Evolutionary conservation across 2,888 invertebrate species (phyloP).

Genomic region (Anoncus sp.): DNA sequence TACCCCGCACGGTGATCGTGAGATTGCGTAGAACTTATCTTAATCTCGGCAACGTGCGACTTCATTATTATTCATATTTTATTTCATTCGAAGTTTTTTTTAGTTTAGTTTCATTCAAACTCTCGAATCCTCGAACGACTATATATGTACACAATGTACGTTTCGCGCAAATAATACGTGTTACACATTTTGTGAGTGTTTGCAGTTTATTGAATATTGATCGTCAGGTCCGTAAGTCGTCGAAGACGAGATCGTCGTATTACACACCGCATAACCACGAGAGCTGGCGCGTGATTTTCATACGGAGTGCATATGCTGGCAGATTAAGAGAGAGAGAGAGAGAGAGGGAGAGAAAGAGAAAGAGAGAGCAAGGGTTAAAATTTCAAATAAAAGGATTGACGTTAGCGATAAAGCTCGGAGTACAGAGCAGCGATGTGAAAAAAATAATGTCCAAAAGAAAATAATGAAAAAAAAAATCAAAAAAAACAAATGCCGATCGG

Average conservation of each 20-base stretch:
- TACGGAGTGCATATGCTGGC: not conserved
- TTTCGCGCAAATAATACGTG: not conserved
- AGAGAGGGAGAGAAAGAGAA: slow-evolving; percentile 5
- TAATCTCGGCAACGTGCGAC: no score
- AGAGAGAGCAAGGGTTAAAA: slow-evolving; percentile 20
- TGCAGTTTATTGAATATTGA: not conserved
- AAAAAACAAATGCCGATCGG: slow-evolving; percentile 69
- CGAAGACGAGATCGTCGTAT: slow-evolving; percentile 4
- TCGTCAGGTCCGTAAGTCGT: slow-evolving; percentile 24
- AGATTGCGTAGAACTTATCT: no score
- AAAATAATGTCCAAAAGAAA: slow-evolving; percentile 43
- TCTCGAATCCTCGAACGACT: not conserved
- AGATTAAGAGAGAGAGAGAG: slow-evolving; percentile 14
- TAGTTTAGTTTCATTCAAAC: not conserved
- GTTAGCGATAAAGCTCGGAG: slow-evolving; percentile 21
- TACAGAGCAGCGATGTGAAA: not conserved
- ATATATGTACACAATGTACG: not conserved
- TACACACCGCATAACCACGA: slow-evolving; percentile 14
- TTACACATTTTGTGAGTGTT: slow-evolving; percentile 7
- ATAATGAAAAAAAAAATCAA: slow-evolving; percentile 36
- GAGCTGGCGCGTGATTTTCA: slow-evolving; percentile 21
- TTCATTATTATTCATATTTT: no score
- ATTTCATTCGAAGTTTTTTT: no score
- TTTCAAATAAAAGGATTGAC: slow-evolving; percentile 28
- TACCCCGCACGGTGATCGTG: no score